These are phyloP conservation scores for Numenius arquata DNA, from an alignment of 2,113 vertebrate genomes.

Conservation along the genomic window DNA sequence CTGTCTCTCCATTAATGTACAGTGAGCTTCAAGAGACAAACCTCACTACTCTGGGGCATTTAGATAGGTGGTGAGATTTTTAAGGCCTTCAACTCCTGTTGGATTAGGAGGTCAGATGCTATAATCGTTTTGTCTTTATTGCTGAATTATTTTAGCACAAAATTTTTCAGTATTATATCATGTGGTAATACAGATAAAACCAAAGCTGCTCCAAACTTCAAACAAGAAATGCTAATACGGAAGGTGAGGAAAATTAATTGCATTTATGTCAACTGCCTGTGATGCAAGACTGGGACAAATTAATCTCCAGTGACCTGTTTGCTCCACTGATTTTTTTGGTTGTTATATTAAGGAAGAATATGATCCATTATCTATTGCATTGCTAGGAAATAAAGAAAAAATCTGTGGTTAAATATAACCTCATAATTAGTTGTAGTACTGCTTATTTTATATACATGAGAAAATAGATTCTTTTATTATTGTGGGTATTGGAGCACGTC, in stretches of 20 bases:
- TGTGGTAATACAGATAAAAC: background rate
- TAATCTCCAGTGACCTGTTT: background rate
- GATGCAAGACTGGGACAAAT: background rate
- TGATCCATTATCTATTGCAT: background rate
- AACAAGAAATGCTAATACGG: background rate
- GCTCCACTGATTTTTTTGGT: background rate
- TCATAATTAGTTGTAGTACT: background rate
- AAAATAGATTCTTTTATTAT: background rate
- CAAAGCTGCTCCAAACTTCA: background rate
- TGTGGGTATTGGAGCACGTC: background rate
- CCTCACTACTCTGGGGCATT: background rate
- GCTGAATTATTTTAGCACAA: background rate
- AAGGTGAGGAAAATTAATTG: slow-evolving; percentile 21
- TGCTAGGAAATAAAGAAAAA: background rate
- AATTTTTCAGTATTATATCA: background rate
- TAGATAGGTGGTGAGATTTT: background rate
- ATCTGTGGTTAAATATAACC: background rate
- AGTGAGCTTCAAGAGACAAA: background rate
- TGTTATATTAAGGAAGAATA: background rate
- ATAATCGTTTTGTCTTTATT: background rate
- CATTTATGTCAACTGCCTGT: background rate
- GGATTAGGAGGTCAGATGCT: background rate
- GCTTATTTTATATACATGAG: background rate
- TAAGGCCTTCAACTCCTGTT: background rate
- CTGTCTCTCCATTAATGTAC: background rate